phyloP scores from a whole-genome alignment of 2,113 vertebrate species.

The Heterocephalus glaber region DNA sequence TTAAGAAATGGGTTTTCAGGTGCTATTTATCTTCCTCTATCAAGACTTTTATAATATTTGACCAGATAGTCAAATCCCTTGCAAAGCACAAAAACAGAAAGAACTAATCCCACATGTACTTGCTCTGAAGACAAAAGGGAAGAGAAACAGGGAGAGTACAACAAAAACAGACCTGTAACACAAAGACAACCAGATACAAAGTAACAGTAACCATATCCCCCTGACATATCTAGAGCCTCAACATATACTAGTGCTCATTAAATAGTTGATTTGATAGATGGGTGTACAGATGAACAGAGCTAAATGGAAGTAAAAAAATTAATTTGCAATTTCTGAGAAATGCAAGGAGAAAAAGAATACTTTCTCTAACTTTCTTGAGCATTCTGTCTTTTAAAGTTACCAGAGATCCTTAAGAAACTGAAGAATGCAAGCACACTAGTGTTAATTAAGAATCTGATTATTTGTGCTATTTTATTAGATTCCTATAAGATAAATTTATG shows the following conservation, averaged over 20 bases:
- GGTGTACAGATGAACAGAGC: not conserved
- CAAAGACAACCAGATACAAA: not conserved
- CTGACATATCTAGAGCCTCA: not conserved
- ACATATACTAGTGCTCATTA: not conserved
- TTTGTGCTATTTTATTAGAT: not conserved
- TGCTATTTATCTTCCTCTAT: conserved; percentile 14
- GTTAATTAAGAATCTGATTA: conserved; percentile 47
- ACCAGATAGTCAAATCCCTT: conserved; percentile 24
- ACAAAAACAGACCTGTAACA: not conserved
- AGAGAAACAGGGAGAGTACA: not conserved
- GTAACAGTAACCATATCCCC: not conserved
- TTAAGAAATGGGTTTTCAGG: conserved; percentile 33
- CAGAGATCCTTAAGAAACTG: not conserved
- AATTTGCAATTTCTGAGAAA: not conserved
- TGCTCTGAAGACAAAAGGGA: conserved; percentile 11
- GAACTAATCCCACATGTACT: not conserved
- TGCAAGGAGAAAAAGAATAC: not conserved
- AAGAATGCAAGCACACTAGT: not conserved
- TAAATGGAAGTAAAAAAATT: not conserved
- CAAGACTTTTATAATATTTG: conserved; percentile 30
- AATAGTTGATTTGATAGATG: not conserved
- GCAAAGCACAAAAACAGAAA: conserved; percentile 22
- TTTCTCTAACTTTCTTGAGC: not conserved
- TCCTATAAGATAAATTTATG: conserved; percentile 10
- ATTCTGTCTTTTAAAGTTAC: not conserved